Percentiles rank a stretch among this genome's conserved stretches.
These are phyloP conservation scores for Idaea biselata DNA, from an alignment of 2,888 invertebrate species.

Conservation along the genomic window DNA sequence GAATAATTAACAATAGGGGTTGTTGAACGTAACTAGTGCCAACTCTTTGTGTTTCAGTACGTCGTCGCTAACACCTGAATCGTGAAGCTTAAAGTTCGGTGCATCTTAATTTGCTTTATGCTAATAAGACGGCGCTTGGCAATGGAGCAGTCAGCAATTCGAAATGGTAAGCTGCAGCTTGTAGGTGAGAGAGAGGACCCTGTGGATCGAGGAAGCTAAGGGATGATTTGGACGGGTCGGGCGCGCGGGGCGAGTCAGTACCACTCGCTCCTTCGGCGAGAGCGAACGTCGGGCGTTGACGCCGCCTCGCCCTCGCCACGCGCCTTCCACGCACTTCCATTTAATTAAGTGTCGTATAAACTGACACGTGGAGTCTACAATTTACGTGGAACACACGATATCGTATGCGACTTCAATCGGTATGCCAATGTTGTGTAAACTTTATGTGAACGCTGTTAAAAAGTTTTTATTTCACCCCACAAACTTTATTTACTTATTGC, in stretches of 20 bases:
- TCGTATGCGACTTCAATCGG: conserved; percentile 45
- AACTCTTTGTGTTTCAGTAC: not conserved
- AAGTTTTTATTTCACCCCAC: conserved; percentile 16
- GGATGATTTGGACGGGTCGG: conserved; percentile 49
- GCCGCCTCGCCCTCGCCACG: conserved; percentile 33
- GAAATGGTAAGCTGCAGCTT: conserved; percentile 55
- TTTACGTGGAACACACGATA: conserved; percentile 19
- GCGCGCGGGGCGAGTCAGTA: conserved; percentile 64
- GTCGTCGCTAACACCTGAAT: conserved; percentile 1
- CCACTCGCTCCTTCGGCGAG: conserved; percentile 65
- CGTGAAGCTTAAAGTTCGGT: conserved; percentile 22
- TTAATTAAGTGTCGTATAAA: conserved; percentile 72
- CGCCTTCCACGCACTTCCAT: conserved; percentile 53
- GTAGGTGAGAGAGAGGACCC: conserved; percentile 55
- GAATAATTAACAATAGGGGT: conserved; percentile 1
- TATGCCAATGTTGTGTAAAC: conserved; percentile 39
- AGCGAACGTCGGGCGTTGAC: conserved; percentile 55
- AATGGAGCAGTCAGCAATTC: conserved; percentile 61
- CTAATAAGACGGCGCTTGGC: conserved; percentile 65
- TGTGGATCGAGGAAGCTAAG: conserved; percentile 44
- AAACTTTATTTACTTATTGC: conserved; percentile 29
- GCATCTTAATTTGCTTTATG: conserved; percentile 74
- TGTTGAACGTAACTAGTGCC: conserved; percentile 1
- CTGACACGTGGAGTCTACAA: conserved; percentile 56
- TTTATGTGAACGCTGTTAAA: not conserved